phyloP scores from a whole-genome alignment of 2,888 invertebrate species.

The Strigamia crassipes region DNA sequence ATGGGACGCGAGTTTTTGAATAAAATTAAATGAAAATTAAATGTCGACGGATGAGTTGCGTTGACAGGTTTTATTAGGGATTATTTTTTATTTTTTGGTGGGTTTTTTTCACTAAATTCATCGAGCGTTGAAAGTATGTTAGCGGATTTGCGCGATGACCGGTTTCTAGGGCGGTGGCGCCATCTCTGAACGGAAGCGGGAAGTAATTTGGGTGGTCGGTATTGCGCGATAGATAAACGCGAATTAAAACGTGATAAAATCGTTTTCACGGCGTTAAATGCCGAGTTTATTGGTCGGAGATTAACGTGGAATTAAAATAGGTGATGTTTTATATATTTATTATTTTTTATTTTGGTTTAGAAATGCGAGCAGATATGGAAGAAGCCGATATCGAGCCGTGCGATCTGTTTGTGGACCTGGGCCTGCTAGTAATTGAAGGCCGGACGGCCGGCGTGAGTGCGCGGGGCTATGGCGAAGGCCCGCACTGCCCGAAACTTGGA shows the following conservation, averaged over 20 bases:
- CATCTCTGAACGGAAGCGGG: neutral
- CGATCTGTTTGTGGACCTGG: conserved; percentile 65
- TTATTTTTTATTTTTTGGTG: too few relatives aligned
- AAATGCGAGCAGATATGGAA: conserved; percentile 53
- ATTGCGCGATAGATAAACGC: neutral
- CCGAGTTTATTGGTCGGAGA: too few relatives aligned
- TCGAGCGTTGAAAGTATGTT: conserved; percentile 18
- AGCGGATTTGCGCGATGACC: neutral
- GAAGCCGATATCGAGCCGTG: conserved; percentile 61
- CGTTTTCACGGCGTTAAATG: too few relatives aligned
- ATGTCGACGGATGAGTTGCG: too few relatives aligned
- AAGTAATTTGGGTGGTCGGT: neutral
- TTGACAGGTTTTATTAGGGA: too few relatives aligned
- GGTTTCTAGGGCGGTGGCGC: neutral
- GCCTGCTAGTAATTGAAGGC: conserved; percentile 68
- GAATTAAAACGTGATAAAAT: too few relatives aligned
- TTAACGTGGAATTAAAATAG: too few relatives aligned
- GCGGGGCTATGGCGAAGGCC: conserved; percentile 71
- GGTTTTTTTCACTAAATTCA: neutral
- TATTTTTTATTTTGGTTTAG: conserved; percentile 43
- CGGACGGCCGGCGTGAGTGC: conserved; percentile 62
- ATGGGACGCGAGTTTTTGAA: neutral
- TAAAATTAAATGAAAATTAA: neutral
- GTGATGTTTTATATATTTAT: neutral
- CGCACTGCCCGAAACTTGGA: conserved; percentile 65